Conservation (phyloP, 2,113 vertebrate genomes). For the Nothoprocta perdicaria region DNA sequence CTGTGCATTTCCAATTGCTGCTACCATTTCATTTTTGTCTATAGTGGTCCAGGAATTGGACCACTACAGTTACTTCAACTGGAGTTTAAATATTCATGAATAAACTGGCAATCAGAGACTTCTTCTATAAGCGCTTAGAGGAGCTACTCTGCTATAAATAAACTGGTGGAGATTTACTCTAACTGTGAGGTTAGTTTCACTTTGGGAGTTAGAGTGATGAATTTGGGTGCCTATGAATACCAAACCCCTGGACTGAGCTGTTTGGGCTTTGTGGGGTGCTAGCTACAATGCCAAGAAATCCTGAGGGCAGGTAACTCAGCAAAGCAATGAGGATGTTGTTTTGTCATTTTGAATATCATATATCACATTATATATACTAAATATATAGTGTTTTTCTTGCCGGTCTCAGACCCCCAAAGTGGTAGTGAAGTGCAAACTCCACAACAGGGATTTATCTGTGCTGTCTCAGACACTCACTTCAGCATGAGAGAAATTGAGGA, state of each 20-base stretch:
- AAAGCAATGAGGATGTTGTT: neutral
- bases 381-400: neutral
- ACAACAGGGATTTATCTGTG: neutral
- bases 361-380: neutral
- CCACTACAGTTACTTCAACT: conserved; percentile 59
- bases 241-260: conserved; percentile 34
- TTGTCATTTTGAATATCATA: neutral
- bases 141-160: conserved; percentile 35
- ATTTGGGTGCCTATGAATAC: neutral
- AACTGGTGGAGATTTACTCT: neutral
- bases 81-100: conserved; percentile 27
- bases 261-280: conserved; percentile 19
- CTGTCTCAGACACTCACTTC: neutral
- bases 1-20: conserved; percentile 30
- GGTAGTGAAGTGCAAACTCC: neutral
- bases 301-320: neutral
- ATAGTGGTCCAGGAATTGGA: conserved; percentile 23
- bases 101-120: conserved; percentile 39
- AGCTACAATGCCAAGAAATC: neutral
- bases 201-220: conserved; percentile 24
- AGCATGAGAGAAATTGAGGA: neutral
- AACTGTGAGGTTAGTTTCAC: conserved; percentile 25
- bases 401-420: neutral
- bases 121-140: conserved; percentile 39
- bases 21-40: conserved; percentile 43